Evolutionary conservation across 2,888 invertebrate species (phyloP).

Genomic region (Drosophila helvetica): DNA sequence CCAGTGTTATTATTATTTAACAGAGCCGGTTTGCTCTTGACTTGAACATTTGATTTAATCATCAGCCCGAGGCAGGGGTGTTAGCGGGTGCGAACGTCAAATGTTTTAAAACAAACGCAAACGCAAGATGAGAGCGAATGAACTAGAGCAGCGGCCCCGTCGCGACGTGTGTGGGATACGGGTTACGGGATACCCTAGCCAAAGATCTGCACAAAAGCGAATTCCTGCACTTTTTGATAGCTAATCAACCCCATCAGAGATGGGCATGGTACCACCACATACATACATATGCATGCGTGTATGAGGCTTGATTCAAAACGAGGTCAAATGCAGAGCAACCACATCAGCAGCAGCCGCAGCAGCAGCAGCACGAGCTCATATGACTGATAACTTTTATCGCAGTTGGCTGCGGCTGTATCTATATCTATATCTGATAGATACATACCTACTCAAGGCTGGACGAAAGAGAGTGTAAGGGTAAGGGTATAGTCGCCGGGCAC

Average conservation of each 20-base stretch:
- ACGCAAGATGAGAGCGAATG: not conserved
- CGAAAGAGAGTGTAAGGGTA: not conserved
- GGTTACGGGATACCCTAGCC: conserved; percentile 25
- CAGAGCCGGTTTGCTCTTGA: conserved; percentile 75
- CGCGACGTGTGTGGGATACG: conserved; percentile 19
- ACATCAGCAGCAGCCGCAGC: conserved; percentile 25
- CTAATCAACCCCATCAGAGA: conserved; percentile 34
- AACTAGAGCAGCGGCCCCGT: not conserved
- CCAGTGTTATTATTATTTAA: conserved; percentile 60
- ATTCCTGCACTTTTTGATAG: conserved; percentile 9
- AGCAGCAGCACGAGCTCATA: conserved; percentile 26
- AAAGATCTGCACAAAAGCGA: conserved; percentile 16
- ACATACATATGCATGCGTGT: not conserved
- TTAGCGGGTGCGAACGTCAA: conserved; percentile 8
- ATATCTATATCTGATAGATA: conserved; percentile 39
- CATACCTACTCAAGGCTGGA: conserved; percentile 34
- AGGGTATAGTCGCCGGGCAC: not conserved
- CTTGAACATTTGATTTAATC: conserved; percentile 64
- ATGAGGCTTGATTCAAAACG: conserved; percentile 60
- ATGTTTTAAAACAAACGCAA: conserved; percentile 16
- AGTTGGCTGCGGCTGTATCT: conserved; percentile 26
- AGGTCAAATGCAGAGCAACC: conserved; percentile 63
- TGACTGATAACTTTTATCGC: conserved; percentile 61
- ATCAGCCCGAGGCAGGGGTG: conserved; percentile 64
- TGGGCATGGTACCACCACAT: not conserved